Percentiles rank a stretch among this genome's conserved stretches.
phyloP scores from a whole-genome alignment of 2,797 vertebrate species.

The Varecia variegata region DNA sequence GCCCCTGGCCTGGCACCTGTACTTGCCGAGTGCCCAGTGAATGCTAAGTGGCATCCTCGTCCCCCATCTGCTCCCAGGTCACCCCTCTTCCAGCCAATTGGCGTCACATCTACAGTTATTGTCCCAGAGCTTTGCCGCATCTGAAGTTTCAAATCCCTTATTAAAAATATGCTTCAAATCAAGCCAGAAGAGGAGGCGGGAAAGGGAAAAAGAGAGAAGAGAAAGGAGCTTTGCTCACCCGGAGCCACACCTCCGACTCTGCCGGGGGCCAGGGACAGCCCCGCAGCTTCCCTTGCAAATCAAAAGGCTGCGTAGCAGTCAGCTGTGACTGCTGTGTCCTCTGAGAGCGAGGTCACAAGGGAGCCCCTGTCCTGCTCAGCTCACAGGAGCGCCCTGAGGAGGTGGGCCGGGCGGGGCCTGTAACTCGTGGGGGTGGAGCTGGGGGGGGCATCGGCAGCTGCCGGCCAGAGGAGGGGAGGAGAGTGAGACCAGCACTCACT shows the following conservation, averaged over 20 bases:
- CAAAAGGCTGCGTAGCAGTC: background rate
- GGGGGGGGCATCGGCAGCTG: too few species aligned
- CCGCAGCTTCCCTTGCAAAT: background rate
- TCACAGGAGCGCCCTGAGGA: background rate
- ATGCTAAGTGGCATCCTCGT: rapidly evolving
- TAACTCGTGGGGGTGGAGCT: background rate
- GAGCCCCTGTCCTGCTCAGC: background rate
- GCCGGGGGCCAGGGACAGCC: background rate
- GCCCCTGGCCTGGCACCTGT: background rate
- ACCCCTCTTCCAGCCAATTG: background rate
- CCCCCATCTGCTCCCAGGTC: background rate
- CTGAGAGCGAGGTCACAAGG: background rate
- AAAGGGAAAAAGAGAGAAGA: background rate
- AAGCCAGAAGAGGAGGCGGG: background rate
- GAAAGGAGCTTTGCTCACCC: background rate
- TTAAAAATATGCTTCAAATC: slow-evolving; percentile 30
- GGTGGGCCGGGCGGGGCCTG: background rate
- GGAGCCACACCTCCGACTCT: background rate
- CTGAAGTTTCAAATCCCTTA: slow-evolving; percentile 27
- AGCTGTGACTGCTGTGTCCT: background rate
- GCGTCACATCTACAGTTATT: background rate
- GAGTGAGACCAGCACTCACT: background rate
- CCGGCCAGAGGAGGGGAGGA: background rate
- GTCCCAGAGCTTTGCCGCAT: background rate
- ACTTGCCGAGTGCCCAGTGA: background rate